Evolutionary conservation across 2,113 vertebrate species (phyloP), one percentile per base, ranked within the genome.

Genomic region (Cyanoliseus patagonus): DNA sequence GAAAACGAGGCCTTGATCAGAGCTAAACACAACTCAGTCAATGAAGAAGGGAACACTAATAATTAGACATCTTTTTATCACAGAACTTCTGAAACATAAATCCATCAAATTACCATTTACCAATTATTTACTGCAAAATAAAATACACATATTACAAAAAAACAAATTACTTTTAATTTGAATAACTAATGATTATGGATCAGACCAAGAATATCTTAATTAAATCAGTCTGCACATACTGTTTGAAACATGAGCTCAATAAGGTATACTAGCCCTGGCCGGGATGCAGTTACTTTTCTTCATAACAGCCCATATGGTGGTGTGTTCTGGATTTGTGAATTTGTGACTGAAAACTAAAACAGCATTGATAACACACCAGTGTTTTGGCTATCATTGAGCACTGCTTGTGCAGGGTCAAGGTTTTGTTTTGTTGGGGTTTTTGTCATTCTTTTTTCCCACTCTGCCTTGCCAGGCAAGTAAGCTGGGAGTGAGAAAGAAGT

Each of bases 141-240:
- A 74, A 83, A 66, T 82, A 66, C n/a, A 63, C 1, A 9, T 7
- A 2, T 28, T 35, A 22, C 5, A 67, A 94, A 31, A 76, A 94
- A 85, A 79, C 12, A n/a, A 5, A 19, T 79, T 74, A 83, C 35
- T 88, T 94, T 96, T 89, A 95, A 94, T 95, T 94, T 80, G 94
- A 96, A 93, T 92, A 84, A 76, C 69, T 89, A 88, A 79, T 94
- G 46, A 86, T 69, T 84, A 57, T 63, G 23, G 24, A 90, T 89
- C 62, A 95, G 80, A 88, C 30, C 17, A 96, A 96, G 57, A 93
- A 31, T 67, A 97, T 90, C 63, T 96, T 92, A 94, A 97, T 92
- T 96, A 97, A 91, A 97, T 96, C 97, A 80, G 53, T 78, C 91
- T 94, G 74, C 68, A 92, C 72, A 88, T 74, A 85, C 63, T 90